phyloP scores from a whole-genome alignment of 2,797 vertebrate genomes.

The Podargus strigoides region DNA sequence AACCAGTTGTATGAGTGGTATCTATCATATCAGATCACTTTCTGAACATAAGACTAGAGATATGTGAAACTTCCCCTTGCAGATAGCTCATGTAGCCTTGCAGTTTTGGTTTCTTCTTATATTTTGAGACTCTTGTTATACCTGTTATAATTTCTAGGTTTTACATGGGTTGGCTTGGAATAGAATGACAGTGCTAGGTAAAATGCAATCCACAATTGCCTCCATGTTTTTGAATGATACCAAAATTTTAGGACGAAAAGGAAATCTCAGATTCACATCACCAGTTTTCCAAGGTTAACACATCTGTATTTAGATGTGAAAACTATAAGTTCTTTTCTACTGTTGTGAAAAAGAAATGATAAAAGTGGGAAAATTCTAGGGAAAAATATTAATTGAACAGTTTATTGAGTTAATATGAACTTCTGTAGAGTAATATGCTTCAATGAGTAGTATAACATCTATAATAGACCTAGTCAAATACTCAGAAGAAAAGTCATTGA shows the following conservation, averaged over 20 bases:
- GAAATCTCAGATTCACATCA: neutral
- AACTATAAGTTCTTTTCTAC: neutral
- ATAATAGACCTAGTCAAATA: neutral
- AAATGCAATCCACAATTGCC: neutral
- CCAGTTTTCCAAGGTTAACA: neutral
- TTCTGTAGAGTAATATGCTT: neutral
- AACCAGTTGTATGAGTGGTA: neutral
- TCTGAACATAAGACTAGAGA: neutral
- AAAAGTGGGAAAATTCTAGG: neutral
- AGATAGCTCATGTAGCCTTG: neutral
- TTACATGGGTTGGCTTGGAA: neutral
- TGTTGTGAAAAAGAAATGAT: neutral
- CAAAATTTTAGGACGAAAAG: neutral
- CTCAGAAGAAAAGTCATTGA: neutral
- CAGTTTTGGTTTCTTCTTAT: neutral
- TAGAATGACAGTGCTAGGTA: neutral
- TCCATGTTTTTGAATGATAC: neutral
- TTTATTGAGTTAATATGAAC: neutral
- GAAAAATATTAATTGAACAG: neutral
- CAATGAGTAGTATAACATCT: neutral
- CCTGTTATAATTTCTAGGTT: neutral
- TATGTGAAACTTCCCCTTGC: neutral
- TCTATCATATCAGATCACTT: neutral
- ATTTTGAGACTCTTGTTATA: neutral
- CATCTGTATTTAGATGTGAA: neutral